phyloP scores from a whole-genome alignment of 2,113 vertebrate genomes.

The Coracopsis vasa region DNA sequence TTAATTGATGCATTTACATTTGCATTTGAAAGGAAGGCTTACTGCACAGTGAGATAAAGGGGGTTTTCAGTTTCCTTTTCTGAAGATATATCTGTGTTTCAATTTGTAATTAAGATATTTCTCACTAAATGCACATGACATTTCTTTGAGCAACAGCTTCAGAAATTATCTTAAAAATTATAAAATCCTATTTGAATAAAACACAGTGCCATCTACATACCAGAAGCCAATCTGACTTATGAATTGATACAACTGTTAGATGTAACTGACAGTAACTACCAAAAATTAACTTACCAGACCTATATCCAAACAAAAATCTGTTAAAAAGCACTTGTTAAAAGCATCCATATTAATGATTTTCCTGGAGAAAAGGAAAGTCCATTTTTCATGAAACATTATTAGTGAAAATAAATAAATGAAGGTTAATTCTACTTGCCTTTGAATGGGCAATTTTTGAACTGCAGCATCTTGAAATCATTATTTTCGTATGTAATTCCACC shows the following conservation, averaged over 20 bases:
- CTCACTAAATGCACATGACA: neutral
- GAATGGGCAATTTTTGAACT: neutral
- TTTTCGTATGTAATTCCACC: neutral
- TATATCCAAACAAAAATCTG: neutral
- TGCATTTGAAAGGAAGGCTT: neutral
- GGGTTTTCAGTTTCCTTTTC: neutral
- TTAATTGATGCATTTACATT: neutral
- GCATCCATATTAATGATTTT: neutral
- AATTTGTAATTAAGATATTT: neutral
- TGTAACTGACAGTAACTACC: neutral
- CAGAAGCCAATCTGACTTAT: neutral
- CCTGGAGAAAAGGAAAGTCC: neutral
- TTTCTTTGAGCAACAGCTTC: neutral
- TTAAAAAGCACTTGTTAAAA: neutral
- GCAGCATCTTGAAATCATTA: neutral
- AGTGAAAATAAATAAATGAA: neutral
- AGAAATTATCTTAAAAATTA: neutral
- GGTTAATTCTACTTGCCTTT: neutral
- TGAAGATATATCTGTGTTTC: neutral
- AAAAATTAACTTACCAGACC: neutral
- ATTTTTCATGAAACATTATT: neutral
- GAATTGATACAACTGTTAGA: neutral
- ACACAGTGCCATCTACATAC: neutral
- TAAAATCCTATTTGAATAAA: neutral
- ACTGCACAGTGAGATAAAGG: neutral